Percentiles rank a stretch among this genome's conserved stretches.
Conservation (phyloP, 2,797 vertebrate species). For the Mionectes olivaceus region DNA sequence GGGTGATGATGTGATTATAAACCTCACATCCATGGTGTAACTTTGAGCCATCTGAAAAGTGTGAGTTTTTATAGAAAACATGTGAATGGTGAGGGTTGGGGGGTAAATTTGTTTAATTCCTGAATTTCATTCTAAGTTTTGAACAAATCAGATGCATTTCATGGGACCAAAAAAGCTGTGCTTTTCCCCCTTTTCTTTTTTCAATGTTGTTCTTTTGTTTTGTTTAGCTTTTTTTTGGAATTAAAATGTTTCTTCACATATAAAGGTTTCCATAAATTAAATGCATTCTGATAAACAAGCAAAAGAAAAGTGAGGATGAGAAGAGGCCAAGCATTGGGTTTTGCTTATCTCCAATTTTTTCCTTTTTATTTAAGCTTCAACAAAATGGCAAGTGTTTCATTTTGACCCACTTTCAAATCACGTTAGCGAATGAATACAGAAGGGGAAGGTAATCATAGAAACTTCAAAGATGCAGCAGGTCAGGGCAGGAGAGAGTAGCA, state of each 20-base stretch:
- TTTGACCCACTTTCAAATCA: conserved; percentile 10
- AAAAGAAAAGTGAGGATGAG: neutral
- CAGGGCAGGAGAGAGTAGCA: neutral
- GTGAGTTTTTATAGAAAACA: fast-evolving
- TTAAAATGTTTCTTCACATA: neutral
- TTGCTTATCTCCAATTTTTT: neutral
- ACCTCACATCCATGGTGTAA: neutral
- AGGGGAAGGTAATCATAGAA: neutral
- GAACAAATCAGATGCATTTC: neutral
- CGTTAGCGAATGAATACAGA: neutral
- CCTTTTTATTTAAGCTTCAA: neutral
- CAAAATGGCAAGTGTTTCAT: neutral
- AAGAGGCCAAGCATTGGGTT: neutral
- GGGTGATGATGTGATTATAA: neutral
- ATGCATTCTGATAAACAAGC: neutral
- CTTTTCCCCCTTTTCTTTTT: neutral
- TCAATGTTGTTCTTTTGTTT: neutral
- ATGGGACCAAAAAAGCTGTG: neutral
- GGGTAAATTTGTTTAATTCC: neutral
- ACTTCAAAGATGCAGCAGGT: neutral
- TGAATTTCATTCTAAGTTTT: neutral
- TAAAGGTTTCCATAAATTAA: neutral
- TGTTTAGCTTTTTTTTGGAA: neutral
- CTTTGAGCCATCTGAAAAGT: neutral
- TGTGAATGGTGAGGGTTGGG: neutral